Percentiles rank a stretch among this genome's conserved stretches.
Conservation (phyloP, 2,888 invertebrate genomes). For the Meiosimyza platycephala region DNA sequence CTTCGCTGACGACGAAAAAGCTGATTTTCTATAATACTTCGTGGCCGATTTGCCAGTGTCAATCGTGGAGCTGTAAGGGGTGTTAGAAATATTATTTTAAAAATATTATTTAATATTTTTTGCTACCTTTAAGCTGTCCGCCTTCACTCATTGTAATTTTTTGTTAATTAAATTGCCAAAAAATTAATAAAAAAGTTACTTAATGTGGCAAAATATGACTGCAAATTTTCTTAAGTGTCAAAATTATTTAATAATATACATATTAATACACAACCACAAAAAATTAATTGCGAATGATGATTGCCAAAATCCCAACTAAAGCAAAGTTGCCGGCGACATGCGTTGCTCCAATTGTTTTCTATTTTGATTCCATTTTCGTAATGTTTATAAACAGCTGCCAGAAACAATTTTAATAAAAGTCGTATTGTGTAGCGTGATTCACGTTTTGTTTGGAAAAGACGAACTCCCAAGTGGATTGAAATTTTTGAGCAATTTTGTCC, state of each 20-base stretch:
- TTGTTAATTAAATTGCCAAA: background rate
- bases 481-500: too few relatives aligned
- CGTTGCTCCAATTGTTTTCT: constrained; percentile 14
- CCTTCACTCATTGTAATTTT: background rate
- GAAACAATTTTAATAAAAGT: too few relatives aligned
- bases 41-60: constrained; percentile 52
- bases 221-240: constrained; percentile 7
- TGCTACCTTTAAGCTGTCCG: too few relatives aligned
- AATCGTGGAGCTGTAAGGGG: constrained; percentile 12
- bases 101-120: background rate
- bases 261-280: background rate
- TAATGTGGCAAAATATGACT: background rate
- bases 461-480: too few relatives aligned
- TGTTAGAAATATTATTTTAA: background rate
- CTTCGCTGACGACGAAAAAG: constrained; percentile 63
- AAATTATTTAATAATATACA: background rate
- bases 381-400: constrained; percentile 17
- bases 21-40: constrained; percentile 62
- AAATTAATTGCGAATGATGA: background rate
- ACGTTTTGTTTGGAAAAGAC: too few relatives aligned
- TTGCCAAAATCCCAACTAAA: constrained; percentile 19
- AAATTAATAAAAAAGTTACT: background rate
- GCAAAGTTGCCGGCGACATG: background rate
- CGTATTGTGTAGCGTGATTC: too few relatives aligned
- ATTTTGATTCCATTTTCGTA: constrained; percentile 10